Conservation (phyloP, 2,888 invertebrate genomes). For the Apantesis nais region DNA sequence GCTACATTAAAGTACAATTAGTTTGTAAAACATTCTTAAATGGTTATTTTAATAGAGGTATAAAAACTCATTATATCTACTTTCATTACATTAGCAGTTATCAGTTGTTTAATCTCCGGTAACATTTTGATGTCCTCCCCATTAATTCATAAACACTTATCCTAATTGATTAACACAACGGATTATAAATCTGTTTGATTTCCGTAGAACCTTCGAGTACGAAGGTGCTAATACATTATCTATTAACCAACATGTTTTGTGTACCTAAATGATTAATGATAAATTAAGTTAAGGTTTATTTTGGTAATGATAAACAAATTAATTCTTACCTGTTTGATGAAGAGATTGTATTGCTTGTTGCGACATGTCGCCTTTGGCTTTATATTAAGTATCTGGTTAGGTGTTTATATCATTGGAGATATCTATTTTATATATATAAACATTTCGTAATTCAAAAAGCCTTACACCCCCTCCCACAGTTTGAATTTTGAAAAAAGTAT, state of each 20-base stretch:
- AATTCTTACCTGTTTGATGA: constrained; percentile 32
- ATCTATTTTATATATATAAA: background rate
- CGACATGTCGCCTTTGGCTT: constrained; percentile 30
- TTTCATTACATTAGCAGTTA: background rate
- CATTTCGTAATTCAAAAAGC: background rate
- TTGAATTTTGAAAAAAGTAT: too few species aligned
- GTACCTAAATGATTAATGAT: constrained; percentile 60
- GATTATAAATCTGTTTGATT: constrained; percentile 30
- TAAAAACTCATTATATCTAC: background rate
- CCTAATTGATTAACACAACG: constrained; percentile 15
- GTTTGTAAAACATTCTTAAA: background rate
- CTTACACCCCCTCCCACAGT: too few species aligned
- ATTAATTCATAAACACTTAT: constrained; percentile 7
- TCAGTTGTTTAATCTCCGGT: background rate
- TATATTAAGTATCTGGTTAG: background rate
- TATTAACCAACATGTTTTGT: constrained; percentile 64
- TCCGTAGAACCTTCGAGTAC: constrained; percentile 31
- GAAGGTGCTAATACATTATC: constrained; percentile 74
- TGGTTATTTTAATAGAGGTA: background rate
- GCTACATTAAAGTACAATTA: too few species aligned
- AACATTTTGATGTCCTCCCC: constrained; percentile 2
- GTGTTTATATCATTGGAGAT: background rate
- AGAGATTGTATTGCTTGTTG: constrained; percentile 31
- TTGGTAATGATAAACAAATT: constrained; percentile 43
- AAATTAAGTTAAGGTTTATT: constrained; percentile 39